These are phyloP conservation scores for Ceyx margarethae DNA, from an alignment of 2,113 vertebrate species.

Conservation along the genomic window DNA sequence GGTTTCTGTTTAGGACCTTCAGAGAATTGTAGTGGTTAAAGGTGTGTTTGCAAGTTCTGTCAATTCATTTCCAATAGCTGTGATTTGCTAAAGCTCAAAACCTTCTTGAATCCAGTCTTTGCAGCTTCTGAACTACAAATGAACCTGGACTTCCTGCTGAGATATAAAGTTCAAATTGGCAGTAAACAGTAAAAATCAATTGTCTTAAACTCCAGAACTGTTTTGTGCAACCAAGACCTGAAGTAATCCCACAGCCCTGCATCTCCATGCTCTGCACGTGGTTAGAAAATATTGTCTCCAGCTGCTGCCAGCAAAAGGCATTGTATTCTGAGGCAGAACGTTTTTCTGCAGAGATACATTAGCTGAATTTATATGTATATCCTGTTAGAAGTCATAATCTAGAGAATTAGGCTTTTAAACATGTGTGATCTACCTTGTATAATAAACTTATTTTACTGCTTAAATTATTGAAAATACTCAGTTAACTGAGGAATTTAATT, in stretches of 20 bases:
- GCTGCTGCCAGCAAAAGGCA: conserved; percentile 5
- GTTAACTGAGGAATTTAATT: conserved; percentile 22
- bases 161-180: not conserved
- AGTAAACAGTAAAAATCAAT: not conserved
- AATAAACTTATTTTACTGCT: not conserved
- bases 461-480: not conserved
- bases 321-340: not conserved
- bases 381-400: not conserved
- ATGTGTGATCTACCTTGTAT: not conserved
- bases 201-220: not conserved
- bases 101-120: not conserved
- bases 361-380: not conserved
- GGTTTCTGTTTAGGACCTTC: not conserved
- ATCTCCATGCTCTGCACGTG: not conserved
- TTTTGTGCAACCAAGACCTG: not conserved
- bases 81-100: not conserved
- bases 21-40: not conserved
- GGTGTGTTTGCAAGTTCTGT: not conserved
- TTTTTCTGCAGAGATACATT: not conserved
- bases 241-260: not conserved
- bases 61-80: not conserved
- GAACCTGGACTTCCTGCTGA: not conserved
- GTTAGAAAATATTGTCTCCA: not conserved
- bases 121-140: not conserved
- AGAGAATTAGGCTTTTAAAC: conserved; percentile 23